These are phyloP conservation scores for Plumapathes pennacea DNA, from an alignment of 92 coral and sea anemone species.

Conservation along the genomic window DNA sequence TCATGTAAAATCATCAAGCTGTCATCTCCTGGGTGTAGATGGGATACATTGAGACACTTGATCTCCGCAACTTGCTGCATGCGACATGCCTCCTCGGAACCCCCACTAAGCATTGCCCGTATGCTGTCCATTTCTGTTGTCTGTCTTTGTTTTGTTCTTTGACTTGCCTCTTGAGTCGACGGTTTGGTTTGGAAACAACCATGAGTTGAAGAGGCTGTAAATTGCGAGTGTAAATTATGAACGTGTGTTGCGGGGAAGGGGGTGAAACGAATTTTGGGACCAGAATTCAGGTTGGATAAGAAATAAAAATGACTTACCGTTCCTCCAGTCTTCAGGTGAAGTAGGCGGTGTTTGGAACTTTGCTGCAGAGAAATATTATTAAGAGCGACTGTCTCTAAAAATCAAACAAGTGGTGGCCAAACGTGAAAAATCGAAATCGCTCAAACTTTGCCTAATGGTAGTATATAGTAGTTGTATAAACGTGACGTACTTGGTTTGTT, in stretches of 20 bases:
- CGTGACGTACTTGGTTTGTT: too few species aligned
- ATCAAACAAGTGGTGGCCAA: too few species aligned
- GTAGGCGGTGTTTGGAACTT: not conserved
- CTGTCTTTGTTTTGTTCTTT: not conserved
- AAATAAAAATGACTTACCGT: slow-evolving; percentile 1
- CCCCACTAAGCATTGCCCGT: not conserved
- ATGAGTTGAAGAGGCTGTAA: slow-evolving; percentile 10
- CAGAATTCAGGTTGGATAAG: not conserved
- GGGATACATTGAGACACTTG: not conserved
- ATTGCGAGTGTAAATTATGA: not conserved
- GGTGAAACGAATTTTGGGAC: too few species aligned
- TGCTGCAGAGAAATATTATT: too few species aligned
- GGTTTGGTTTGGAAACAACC: not conserved
- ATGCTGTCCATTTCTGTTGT: not conserved
- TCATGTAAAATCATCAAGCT: too few species aligned
- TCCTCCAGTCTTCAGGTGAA: slow-evolving; percentile 15
- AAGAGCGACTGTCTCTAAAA: too few species aligned
- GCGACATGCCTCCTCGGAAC: not conserved
- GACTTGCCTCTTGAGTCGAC: not conserved
- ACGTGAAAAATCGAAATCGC: too few species aligned
- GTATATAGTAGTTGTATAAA: too few species aligned
- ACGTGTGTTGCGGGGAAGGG: too few species aligned
- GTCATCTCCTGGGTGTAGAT: too few species aligned
- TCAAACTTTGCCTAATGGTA: too few species aligned
- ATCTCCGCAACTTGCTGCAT: slow-evolving; percentile 5